A percentile compares a stretch with the other conserved stretches of the same genome.
These are phyloP conservation scores for Thysanoteuthis rhombus DNA, from an alignment of 2,888 invertebrate species.

Conservation along the genomic window DNA sequence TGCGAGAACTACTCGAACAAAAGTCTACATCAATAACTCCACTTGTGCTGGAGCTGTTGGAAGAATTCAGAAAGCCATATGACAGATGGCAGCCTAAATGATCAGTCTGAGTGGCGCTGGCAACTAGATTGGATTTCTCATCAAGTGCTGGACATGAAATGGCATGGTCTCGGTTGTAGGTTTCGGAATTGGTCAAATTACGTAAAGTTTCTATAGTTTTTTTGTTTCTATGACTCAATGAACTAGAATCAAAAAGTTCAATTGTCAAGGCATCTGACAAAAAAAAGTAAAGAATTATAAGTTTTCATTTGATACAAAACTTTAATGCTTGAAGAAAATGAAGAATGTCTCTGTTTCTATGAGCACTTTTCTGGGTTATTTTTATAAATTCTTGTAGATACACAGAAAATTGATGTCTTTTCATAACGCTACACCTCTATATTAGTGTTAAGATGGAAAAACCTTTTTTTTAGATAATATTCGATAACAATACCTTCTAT, in stretches of 20 bases:
- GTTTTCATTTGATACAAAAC: not conserved
- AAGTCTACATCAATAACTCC: slow-evolving; percentile 44
- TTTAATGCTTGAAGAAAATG: not conserved
- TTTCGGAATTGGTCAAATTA: not conserved
- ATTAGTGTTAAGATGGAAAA: not conserved
- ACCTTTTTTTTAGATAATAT: not conserved
- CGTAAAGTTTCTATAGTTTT: slow-evolving; percentile 26
- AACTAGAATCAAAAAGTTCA: slow-evolving; percentile 40
- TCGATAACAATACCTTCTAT: not conserved
- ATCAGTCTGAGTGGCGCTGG: slow-evolving; percentile 34
- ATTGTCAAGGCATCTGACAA: slow-evolving; percentile 56
- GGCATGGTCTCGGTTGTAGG: slow-evolving; percentile 28
- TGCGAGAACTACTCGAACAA: slow-evolving; percentile 45
- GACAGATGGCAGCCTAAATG: not conserved
- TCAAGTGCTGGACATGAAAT: slow-evolving; percentile 36
- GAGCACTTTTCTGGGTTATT: not conserved
- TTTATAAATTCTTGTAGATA: not conserved
- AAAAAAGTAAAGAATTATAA: not conserved
- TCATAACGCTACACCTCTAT: too few species aligned
- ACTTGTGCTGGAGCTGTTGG: slow-evolving; percentile 52
- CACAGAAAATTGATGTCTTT: not conserved
- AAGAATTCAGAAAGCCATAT: slow-evolving; percentile 42
- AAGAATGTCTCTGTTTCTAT: not conserved
- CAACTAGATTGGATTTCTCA: slow-evolving; percentile 29
- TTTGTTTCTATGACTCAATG: not conserved